Evolutionary conservation across 2,797 vertebrate species (phyloP).

Genomic region (Propithecus deckenii): DNA sequence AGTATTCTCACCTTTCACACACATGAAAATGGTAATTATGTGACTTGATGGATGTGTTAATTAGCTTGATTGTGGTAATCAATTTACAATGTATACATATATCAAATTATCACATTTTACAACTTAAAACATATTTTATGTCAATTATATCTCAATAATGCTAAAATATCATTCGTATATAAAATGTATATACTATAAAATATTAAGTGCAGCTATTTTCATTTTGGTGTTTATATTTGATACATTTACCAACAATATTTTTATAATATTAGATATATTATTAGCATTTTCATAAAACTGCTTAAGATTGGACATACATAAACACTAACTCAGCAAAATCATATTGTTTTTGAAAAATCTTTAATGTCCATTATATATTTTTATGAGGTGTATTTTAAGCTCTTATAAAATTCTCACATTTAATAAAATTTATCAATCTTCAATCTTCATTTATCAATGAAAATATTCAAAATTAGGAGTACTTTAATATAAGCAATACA

Average conservation of each 20-base stretch:
- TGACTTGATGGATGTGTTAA: not conserved
- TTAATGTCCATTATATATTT: not conserved
- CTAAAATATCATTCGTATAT: not conserved
- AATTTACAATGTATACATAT: not conserved
- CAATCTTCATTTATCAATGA: not conserved
- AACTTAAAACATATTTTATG: not conserved
- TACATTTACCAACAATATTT: conserved; percentile 29
- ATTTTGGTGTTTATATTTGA: conserved; percentile 49
- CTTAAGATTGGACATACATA: not conserved
- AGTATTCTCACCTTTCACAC: not conserved
- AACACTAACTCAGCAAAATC: not conserved
- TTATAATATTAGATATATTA: conserved; percentile 5
- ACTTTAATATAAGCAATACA: not conserved
- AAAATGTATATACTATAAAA: not conserved
- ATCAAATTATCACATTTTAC: not conserved
- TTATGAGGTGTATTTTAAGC: not conserved
- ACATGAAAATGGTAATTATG: not conserved
- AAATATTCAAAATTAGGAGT: not conserved
- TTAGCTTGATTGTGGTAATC: not conserved
- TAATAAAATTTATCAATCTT: not conserved
- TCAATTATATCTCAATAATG: not conserved
- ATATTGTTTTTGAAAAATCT: not conserved
- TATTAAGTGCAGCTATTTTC: not conserved
- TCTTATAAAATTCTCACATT: not conserved
- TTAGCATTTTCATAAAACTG: not conserved